These are phyloP conservation scores for Falco columbarius DNA, from an alignment of 2,797 vertebrate species.

Conservation along the genomic window DNA sequence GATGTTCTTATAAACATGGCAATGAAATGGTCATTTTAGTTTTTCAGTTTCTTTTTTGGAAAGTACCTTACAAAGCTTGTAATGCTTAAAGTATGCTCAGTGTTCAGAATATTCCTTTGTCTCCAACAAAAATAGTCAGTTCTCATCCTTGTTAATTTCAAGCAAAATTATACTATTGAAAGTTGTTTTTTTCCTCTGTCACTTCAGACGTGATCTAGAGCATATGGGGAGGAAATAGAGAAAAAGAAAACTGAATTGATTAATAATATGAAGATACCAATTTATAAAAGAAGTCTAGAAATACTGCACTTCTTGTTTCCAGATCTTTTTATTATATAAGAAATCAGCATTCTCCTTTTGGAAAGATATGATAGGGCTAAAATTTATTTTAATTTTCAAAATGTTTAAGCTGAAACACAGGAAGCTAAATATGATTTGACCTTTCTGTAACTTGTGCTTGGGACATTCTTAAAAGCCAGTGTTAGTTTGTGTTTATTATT, in stretches of 20 bases:
- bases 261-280: not conserved
- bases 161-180: not conserved
- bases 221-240: not conserved
- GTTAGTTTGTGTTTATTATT: not conserved
- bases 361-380: not conserved
- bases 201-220: not conserved
- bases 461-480: not conserved
- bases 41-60: not conserved
- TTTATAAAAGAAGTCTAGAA: not conserved
- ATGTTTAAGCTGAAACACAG: not conserved
- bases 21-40: not conserved
- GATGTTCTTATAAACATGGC: not conserved
- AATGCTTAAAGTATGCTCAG: not conserved
- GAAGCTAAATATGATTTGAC: not conserved
- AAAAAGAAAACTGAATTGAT: not conserved
- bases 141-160: not conserved
- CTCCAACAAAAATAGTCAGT: not conserved
- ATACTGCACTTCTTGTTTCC: not conserved
- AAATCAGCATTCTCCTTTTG: not conserved
- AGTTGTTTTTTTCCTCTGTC: not conserved
- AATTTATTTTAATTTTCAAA: not conserved
- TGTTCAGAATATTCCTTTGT: not conserved
- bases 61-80: not conserved
- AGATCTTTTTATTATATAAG: not conserved
- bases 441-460: not conserved